Evolutionary conservation across 1,140 invertebrate genomes (phyloP).

Genomic region (Diachasma alloeum): DNA sequence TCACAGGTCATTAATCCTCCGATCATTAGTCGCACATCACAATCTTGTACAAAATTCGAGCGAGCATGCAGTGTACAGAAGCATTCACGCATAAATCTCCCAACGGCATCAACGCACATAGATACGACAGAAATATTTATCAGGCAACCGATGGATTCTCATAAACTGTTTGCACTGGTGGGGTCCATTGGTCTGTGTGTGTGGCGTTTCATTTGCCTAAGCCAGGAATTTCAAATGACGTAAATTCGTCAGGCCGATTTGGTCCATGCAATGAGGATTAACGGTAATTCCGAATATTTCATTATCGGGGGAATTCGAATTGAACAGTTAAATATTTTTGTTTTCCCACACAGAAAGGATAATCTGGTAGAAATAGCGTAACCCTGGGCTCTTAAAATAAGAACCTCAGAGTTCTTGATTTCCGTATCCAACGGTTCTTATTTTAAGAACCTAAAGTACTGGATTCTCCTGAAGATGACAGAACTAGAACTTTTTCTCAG

Average conservation of each 20-base stretch:
- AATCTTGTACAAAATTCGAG: slow-evolving; percentile 11
- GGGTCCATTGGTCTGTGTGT: slow-evolving; percentile 15
- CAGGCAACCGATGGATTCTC: slow-evolving; percentile 39
- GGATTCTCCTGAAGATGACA: too few relatives aligned
- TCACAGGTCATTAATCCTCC: slow-evolving; percentile 42
- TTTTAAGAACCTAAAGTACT: too few relatives aligned
- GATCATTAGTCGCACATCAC: slow-evolving; percentile 49
- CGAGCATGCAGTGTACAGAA: not conserved
- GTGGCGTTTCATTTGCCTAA: slow-evolving; percentile 46
- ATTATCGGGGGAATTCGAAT: slow-evolving; percentile 37
- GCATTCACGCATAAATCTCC: not conserved
- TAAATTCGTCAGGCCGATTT: slow-evolving; percentile 46
- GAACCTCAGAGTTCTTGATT: too few relatives aligned
- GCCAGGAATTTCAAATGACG: slow-evolving; percentile 39
- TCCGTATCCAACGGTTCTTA: too few relatives aligned
- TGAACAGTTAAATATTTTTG: not conserved
- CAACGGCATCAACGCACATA: slow-evolving; percentile 5
- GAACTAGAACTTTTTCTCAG: too few relatives aligned
- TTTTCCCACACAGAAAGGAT: not conserved
- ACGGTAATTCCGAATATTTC: slow-evolving; percentile 53
- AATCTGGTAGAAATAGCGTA: not conserved
- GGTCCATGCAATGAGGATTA: slow-evolving; percentile 42
- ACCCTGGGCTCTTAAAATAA: too few relatives aligned
- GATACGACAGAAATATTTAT: slow-evolving; percentile 52
- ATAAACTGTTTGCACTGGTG: slow-evolving; percentile 49